Conservation (phyloP, 2,888 invertebrate species). For the Drosophila phalerata region DNA sequence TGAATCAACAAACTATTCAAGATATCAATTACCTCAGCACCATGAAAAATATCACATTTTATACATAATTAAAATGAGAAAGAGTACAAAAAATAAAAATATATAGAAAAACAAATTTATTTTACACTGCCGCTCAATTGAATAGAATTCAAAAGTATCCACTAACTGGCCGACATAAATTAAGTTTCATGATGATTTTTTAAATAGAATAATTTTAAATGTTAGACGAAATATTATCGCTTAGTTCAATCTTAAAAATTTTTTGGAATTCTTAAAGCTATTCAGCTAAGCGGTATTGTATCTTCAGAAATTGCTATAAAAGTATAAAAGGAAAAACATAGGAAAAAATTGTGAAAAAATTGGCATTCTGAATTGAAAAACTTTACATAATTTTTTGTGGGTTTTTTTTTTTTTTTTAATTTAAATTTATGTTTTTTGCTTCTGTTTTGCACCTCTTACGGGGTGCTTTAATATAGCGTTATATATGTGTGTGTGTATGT, state of each 20-base stretch:
- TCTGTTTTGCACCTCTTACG: constrained; percentile 59
- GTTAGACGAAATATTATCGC: too few species aligned
- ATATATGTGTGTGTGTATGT: constrained; percentile 43
- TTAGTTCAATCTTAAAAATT: not conserved
- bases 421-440: constrained; percentile 47
- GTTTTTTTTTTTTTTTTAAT: constrained; percentile 22
- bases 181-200: too few species aligned
- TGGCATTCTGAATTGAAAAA: constrained; percentile 73
- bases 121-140: constrained; percentile 6
- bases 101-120: constrained; percentile 9
- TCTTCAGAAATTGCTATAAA: constrained; percentile 8
- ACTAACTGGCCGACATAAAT: not conserved
- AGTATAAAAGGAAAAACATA: constrained; percentile 18
- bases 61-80: constrained; percentile 36
- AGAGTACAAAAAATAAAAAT: constrained; percentile 23
- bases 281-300: not conserved
- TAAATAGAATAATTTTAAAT: too few species aligned
- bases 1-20: constrained; percentile 31
- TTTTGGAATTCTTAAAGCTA: not conserved
- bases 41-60: constrained; percentile 72
- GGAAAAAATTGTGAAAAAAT: constrained; percentile 45
- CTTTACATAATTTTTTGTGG: constrained; percentile 40
- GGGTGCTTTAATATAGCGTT: constrained; percentile 54
- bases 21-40: constrained; percentile 46
- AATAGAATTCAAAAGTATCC: not conserved